These are phyloP conservation scores for Champsocephalus esox DNA, from an alignment of 2,797 vertebrate genomes.

Conservation along the genomic window DNA sequence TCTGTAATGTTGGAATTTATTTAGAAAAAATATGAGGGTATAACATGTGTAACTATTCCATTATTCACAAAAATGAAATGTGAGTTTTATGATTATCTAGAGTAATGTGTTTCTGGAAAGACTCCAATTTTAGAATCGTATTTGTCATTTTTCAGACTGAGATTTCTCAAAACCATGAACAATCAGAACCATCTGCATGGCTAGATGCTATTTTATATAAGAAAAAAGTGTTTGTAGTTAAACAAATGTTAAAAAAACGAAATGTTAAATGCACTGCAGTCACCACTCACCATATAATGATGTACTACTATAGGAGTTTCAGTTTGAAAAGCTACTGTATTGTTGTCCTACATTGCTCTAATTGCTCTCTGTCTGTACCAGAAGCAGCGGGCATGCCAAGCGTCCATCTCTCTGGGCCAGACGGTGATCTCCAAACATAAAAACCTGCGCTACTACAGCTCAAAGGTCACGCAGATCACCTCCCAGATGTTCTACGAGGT, in stretches of 20 bases:
- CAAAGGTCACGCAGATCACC: slow-evolving; percentile 90
- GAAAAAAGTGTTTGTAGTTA: not conserved
- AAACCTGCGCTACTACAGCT: slow-evolving; percentile 96
- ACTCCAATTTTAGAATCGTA: no score
- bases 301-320: not conserved
- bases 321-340: not conserved
- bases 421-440: slow-evolving; percentile 96
- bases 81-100: not conserved
- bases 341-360: slow-evolving; percentile 27
- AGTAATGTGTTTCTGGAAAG: not conserved
- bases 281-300: not conserved
- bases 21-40: not conserved
- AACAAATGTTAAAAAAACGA: slow-evolving; percentile 2
- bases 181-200: slow-evolving; percentile 1
- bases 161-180: not conserved
- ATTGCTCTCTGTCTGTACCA: slow-evolving; percentile 63
- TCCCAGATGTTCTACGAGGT: slow-evolving; percentile 97
- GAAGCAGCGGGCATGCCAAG: slow-evolving; percentile 88
- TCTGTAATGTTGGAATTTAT: not conserved
- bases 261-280: not conserved
- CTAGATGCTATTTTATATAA: not conserved
- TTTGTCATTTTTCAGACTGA: not conserved
- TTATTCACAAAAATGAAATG: not conserved
- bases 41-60: not conserved
- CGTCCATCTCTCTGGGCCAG: slow-evolving; percentile 90